phyloP scores from a whole-genome alignment of 2,888 invertebrate species.

The Aporophyla nigra region DNA sequence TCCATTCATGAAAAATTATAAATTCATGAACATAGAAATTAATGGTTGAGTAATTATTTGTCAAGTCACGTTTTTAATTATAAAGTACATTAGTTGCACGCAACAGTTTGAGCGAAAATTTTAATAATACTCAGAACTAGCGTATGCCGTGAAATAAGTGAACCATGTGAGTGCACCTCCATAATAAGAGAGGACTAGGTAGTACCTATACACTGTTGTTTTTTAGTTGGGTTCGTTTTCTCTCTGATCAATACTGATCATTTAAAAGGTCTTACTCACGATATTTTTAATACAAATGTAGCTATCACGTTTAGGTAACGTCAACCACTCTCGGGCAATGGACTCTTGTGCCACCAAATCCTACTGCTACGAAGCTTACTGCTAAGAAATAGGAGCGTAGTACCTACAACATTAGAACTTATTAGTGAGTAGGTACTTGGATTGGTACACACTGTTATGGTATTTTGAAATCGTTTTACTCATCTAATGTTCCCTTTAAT shows the following conservation, averaged over 20 bases:
- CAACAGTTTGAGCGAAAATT: slow-evolving; percentile 13
- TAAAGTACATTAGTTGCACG: slow-evolving; percentile 18
- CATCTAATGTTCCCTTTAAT: neutral
- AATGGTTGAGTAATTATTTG: slow-evolving; percentile 56
- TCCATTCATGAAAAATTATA: slow-evolving; percentile 78
- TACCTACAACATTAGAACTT: neutral
- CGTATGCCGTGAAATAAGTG: slow-evolving; percentile 1
- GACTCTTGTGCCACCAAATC: neutral
- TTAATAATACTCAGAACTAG: slow-evolving; percentile 9
- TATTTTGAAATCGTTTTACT: neutral
- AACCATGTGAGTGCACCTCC: neutral
- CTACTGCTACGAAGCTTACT: neutral
- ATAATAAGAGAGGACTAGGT: neutral
- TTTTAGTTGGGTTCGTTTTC: too few species aligned
- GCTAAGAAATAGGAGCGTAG: neutral
- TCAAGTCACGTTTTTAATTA: slow-evolving; percentile 74
- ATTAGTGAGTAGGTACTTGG: neutral
- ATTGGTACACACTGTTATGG: neutral
- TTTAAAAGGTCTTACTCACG: neutral
- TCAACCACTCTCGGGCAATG: neutral
- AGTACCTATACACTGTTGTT: neutral
- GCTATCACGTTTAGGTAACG: neutral
- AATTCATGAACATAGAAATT: slow-evolving; percentile 54
- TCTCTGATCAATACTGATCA: neutral
- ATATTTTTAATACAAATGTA: neutral